phyloP scores from a whole-genome alignment of 2,113 vertebrate species.

The Rhabdornis inornatus region DNA sequence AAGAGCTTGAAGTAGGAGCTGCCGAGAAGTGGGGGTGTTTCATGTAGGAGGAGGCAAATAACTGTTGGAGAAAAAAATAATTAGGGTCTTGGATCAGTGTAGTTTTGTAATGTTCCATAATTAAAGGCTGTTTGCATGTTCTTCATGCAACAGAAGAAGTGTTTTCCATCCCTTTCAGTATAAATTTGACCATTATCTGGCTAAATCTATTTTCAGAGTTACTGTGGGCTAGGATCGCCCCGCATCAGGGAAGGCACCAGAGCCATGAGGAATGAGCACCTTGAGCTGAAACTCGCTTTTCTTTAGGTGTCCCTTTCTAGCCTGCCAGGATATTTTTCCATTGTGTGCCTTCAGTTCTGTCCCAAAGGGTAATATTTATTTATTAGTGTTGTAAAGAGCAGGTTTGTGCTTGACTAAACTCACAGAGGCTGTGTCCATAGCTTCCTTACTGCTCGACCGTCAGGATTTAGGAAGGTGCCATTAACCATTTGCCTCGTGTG shows the following conservation, averaged over 20 bases:
- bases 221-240: neutral
- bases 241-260: neutral
- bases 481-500: neutral
- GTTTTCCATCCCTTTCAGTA: neutral
- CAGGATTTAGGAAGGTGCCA: neutral
- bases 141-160: neutral
- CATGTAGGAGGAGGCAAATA: conserved; percentile 46
- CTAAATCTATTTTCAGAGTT: neutral
- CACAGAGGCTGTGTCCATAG: neutral
- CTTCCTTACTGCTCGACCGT: rapidly evolving
- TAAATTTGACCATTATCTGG: neutral
- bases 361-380: neutral
- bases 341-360: neutral
- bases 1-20: conserved; percentile 37
- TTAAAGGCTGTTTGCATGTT: conserved; percentile 2
- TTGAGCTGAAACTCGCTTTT: rapidly evolving
- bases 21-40: conserved; percentile 9
- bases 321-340: neutral
- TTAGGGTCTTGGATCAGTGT: neutral
- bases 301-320: neutral
- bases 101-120: conserved; percentile 37
- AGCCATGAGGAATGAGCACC: neutral
- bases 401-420: neutral
- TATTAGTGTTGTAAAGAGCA: neutral
- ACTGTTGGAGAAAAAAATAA: neutral